Conservation (phyloP, 2,888 invertebrate genomes). For the Coremacera marginata region DNA sequence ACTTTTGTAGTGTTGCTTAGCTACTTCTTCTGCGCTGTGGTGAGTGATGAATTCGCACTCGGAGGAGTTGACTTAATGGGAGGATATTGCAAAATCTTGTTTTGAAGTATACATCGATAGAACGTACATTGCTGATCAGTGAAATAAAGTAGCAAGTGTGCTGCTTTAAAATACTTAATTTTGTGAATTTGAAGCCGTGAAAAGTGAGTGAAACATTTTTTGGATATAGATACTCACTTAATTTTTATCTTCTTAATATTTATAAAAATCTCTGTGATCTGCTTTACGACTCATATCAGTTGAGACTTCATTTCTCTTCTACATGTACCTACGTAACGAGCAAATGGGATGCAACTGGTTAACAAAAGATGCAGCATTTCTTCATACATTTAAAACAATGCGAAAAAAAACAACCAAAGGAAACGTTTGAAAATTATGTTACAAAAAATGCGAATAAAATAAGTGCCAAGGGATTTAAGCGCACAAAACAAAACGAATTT, state of each 20-base stretch:
- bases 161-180: too few species aligned
- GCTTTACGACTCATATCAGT: too few species aligned
- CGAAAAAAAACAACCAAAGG: neutral
- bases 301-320: too few species aligned
- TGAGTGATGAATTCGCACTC: neutral
- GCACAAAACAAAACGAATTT: slow-evolving; percentile 10
- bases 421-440: neutral
- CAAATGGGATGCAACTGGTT: slow-evolving; percentile 10
- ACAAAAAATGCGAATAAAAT: slow-evolving; percentile 16
- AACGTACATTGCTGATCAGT: too few species aligned
- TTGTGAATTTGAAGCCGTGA: too few species aligned
- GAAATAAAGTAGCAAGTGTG: too few species aligned
- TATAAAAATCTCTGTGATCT: too few species aligned
- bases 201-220: too few species aligned
- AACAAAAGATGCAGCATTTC: slow-evolving; percentile 1
- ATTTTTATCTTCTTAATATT: too few species aligned
- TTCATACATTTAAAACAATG: slow-evolving; percentile 12
- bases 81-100: slow-evolving; percentile 28
- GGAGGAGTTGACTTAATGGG: neutral
- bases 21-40: neutral
- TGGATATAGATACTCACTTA: too few species aligned
- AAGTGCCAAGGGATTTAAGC: slow-evolving; percentile 16
- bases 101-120: neutral
- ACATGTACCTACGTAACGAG: too few species aligned
- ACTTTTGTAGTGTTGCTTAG: slow-evolving; percentile 2